Evolutionary conservation across 2,113 vertebrate species (phyloP).

Genomic region (Rhinoderma darwinii): DNA sequence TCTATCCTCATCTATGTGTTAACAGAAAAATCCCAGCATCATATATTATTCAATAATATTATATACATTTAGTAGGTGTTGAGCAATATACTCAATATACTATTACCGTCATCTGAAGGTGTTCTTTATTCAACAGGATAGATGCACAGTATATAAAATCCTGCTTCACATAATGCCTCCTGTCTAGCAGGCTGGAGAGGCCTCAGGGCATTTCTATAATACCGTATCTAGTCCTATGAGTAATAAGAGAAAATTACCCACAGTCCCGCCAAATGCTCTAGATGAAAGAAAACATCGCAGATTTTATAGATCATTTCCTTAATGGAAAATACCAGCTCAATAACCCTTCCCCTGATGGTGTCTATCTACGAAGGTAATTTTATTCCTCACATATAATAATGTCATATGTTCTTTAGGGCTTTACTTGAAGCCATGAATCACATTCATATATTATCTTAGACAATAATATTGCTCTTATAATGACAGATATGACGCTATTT

Average conservation of each 20-base stretch:
- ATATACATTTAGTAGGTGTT: background rate
- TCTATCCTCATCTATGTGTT: background rate
- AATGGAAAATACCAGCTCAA: conserved; percentile 17
- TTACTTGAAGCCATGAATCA: background rate
- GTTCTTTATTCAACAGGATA: background rate
- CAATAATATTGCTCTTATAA: background rate
- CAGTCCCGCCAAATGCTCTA: background rate
- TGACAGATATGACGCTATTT: background rate
- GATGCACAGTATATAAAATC: background rate
- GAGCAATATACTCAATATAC: background rate
- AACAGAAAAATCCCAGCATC: background rate
- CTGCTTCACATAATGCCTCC: background rate
- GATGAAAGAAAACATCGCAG: conserved; percentile 10
- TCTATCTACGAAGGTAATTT: background rate
- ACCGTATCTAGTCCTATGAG: background rate
- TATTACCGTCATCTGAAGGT: background rate
- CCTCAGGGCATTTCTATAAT: conserved; percentile 16
- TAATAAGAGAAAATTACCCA: conserved; percentile 34
- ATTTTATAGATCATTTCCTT: background rate
- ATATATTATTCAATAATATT: background rate
- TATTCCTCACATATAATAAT: background rate
- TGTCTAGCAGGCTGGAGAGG: background rate
- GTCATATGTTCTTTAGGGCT: too few species aligned
- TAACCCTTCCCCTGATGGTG: background rate
- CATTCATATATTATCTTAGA: conserved; percentile 1